phyloP scores from a whole-genome alignment of 2,113 vertebrate species.

The Jacana jacana region DNA sequence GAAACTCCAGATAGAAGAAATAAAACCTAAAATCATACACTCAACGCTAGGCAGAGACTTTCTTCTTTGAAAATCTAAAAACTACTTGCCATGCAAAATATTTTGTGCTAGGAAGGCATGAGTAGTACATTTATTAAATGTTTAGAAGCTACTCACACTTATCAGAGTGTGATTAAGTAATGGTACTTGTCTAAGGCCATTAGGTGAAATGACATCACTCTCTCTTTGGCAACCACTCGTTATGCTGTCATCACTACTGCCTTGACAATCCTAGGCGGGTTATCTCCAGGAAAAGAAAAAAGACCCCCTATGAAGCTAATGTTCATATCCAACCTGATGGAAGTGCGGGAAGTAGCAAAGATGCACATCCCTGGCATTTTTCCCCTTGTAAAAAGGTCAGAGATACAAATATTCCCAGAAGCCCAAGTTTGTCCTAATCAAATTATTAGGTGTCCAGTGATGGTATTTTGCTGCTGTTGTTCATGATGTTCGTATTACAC shows the following conservation, averaged over 20 bases:
- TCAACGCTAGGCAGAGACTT: not conserved
- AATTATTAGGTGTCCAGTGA: not conserved
- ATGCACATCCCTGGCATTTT: not conserved
- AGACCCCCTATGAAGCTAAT: not conserved
- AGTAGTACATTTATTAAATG: not conserved
- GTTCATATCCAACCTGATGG: not conserved
- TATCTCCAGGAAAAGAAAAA: not conserved
- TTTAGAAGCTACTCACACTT: not conserved
- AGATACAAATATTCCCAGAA: not conserved
- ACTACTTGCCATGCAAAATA: not conserved
- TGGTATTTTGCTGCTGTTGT: not conserved
- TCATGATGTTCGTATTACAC: not conserved
- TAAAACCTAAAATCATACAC: not conserved
- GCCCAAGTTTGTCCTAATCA: not conserved
- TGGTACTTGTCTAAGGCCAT: not conserved
- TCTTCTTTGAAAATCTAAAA: not conserved
- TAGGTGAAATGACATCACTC: not conserved
- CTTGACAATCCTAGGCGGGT: not conserved
- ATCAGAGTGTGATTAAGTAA: not conserved
- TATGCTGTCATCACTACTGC: not conserved
- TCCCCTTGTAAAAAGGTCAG: not conserved
- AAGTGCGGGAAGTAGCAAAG: not conserved
- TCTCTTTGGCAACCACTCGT: not conserved
- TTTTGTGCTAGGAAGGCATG: not conserved
- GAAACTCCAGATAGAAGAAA: not conserved